Base-by-base conservation (phyloP, 37 sponge, comb jelly and placozoan genomes). In the Crambe crambe region DNA sequence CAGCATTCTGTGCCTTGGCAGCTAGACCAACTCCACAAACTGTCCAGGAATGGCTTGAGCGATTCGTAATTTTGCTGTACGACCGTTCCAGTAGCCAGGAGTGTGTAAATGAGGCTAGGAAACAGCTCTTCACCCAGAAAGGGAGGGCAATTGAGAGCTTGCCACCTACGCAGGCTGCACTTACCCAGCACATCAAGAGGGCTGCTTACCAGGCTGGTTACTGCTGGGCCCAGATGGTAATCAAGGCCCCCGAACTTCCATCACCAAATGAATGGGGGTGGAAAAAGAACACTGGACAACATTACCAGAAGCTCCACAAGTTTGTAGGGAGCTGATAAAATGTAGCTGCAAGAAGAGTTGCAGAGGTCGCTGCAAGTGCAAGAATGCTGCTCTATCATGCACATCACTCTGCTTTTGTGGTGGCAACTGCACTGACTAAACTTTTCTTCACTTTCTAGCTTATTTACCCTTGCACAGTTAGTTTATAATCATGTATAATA, bases 221-320 rank as follows among this genome's bases (percentile, higher is more conserved):
- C 54, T 51, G 54, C 54, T 51, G 54, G 54, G 61, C 61, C 61
- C 61, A 60, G 61, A 60, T 60, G 61, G 25, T 60, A 22, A 60
- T 60, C 25, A 60, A 60, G 27, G 61, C 61, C 25, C 51, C 51
- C 6, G 51, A 47, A 47, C 51, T 47, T 47, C 51, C 51, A 47
- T 12, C 51, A 47, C 51, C 51, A 47, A 47, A 12, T 47, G 51
- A 47, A 47, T 47, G 51, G 51, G 12, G 51, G 12, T 12, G 12
- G 51, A 47, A 15, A 15, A 12, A 12, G 51, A n/a, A n/a, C n/a
- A n/a, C n/a, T 47, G 6, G 51, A 12, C 10, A 47, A 47, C 51
- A n/a, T n/a, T 47, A 47, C 6, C 6, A 47, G 6, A 15, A 47
- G 51, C 12, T 47, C 6, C 51, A 47, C 51, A 47, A 47, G 51